A percentile compares a stretch with the other conserved stretches of the same genome.
phyloP scores from a whole-genome alignment of 2,888 invertebrate genomes.

The Cloeon dipterum region DNA sequence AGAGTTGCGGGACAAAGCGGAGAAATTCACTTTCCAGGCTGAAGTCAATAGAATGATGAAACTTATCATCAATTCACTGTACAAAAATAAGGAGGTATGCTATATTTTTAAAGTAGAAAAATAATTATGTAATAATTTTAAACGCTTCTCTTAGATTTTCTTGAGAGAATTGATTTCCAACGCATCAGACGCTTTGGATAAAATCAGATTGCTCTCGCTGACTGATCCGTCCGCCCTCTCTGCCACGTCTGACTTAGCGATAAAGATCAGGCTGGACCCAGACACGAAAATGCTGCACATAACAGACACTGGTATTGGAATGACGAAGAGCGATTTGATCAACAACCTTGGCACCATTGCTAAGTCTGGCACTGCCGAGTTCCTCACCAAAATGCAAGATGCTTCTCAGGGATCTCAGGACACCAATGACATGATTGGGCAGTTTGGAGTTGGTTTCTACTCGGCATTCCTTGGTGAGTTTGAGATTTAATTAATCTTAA shows the following conservation, averaged over 20 bases:
- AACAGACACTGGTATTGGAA: conserved; percentile 91
- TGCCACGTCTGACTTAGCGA: conserved; percentile 57
- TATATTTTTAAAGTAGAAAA: too few relatives aligned
- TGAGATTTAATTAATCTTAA: background rate
- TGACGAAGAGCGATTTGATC: conserved; percentile 83
- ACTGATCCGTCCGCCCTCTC: conserved; percentile 64
- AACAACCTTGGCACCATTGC: conserved; percentile 97
- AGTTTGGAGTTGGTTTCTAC: conserved; percentile 99
- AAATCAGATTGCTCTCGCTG: conserved; percentile 80
- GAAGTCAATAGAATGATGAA: conserved; percentile 99
- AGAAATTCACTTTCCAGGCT: conserved; percentile 82
- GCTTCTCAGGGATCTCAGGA: conserved; percentile 31
- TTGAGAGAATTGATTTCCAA: conserved; percentile 95
- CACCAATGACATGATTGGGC: conserved; percentile 94
- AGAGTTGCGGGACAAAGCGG: conserved; percentile 69
- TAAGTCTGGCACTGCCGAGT: conserved; percentile 92
- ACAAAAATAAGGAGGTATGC: conserved; percentile 95
- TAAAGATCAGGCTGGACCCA: conserved; percentile 83
- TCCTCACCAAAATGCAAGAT: conserved; percentile 75
- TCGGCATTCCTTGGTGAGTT: conserved; percentile 57
- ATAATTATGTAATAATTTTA: background rate
- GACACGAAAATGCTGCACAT: conserved; percentile 80
- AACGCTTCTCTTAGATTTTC: conserved; percentile 46
- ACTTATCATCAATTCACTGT: conserved; percentile 96
- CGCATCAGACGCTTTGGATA: conserved; percentile 96